Conservation (phyloP, 2,113 vertebrate species). For the Syngnathus scovelli region DNA sequence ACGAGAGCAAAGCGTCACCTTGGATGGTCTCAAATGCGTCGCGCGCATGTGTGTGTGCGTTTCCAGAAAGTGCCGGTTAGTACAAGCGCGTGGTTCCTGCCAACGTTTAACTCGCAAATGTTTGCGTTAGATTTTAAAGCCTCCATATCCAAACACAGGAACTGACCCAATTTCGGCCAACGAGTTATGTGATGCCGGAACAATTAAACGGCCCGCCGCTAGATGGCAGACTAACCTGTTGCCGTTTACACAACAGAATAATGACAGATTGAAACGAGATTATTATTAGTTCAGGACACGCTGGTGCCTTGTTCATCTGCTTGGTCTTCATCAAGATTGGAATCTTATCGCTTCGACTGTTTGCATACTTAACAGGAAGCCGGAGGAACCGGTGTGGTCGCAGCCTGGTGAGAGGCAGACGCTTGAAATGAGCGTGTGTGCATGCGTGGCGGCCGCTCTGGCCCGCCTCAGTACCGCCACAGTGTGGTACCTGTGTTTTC, state of each 20-base stretch:
- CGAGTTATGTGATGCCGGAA: too few species aligned
- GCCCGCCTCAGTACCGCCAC: slow-evolving; percentile 66
- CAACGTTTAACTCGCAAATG: background rate
- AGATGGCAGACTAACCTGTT: too few species aligned
- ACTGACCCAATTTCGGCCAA: too few species aligned
- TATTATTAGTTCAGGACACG: too few species aligned
- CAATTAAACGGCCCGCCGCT: too few species aligned
- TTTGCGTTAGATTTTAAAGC: too few species aligned
- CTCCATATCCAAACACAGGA: too few species aligned
- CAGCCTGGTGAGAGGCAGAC: slow-evolving; percentile 29
- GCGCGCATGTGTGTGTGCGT: background rate
- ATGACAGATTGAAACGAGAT: too few species aligned
- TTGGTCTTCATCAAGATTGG: background rate
- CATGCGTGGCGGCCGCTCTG: slow-evolving; percentile 37
- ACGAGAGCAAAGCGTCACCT: slow-evolving; percentile 56
- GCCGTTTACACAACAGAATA: too few species aligned
- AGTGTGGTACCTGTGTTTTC: slow-evolving; percentile 91
- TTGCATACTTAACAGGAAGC: slow-evolving; percentile 35
- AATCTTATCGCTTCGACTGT: slow-evolving; percentile 23
- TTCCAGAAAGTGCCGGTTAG: background rate
- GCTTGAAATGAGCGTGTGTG: slow-evolving; percentile 28
- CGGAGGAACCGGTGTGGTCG: slow-evolving; percentile 62
- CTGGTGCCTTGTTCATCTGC: too few species aligned
- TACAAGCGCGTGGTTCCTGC: background rate
- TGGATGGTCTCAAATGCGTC: slow-evolving; percentile 7